phyloP scores from a whole-genome alignment of 1,140 invertebrate species.

The Philaenus spumarius region DNA sequence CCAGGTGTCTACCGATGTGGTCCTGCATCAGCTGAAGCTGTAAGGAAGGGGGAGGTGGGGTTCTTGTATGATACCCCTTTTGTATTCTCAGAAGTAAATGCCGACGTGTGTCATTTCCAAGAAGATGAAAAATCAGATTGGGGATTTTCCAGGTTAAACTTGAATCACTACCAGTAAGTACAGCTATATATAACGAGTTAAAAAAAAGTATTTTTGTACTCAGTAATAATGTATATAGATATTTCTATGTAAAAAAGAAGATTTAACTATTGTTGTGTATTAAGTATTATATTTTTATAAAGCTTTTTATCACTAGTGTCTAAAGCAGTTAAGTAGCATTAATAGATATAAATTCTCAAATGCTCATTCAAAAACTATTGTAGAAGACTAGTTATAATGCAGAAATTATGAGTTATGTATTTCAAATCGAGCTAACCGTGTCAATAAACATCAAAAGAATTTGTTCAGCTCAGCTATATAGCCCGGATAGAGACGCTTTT shows the following conservation, averaged over 20 bases:
- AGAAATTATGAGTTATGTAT: no score
- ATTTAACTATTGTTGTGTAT: background rate
- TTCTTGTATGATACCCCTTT: constrained; percentile 67
- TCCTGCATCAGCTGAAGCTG: constrained; percentile 60
- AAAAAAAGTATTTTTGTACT: constrained; percentile 1
- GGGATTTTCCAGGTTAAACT: constrained; percentile 53
- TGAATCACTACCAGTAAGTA: constrained; percentile 57
- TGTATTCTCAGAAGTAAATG: constrained; percentile 72
- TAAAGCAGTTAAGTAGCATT: background rate
- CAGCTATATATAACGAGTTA: background rate
- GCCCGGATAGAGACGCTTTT: no score
- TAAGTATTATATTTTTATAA: background rate
- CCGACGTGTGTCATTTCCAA: constrained; percentile 63
- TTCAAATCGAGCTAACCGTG: no score
- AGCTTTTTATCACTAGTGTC: background rate
- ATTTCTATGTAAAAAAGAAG: no score
- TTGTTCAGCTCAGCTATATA: no score
- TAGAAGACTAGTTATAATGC: no score
- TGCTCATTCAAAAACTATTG: no score
- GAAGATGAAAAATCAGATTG: constrained; percentile 56
- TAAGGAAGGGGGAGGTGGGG: constrained; percentile 65
- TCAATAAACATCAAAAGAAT: no score
- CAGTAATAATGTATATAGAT: no score
- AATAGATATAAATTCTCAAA: no score
- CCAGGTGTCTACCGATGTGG: constrained; percentile 54